phyloP scores from a whole-genome alignment of 2,797 vertebrate genomes.

The Typhlichthys subterraneus region DNA sequence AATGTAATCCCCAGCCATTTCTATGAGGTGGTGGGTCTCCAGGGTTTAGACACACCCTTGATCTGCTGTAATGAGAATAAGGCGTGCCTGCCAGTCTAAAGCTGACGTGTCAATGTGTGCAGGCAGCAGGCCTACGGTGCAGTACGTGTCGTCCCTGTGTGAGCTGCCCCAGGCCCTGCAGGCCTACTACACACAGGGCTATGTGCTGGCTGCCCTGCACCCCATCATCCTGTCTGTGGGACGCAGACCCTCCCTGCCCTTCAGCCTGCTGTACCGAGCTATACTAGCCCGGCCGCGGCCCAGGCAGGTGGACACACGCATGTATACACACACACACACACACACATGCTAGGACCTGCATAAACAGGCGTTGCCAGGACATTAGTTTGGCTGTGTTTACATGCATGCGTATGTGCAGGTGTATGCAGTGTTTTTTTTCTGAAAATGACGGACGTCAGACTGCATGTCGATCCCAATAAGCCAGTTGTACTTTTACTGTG shows the following conservation, averaged over 20 bases:
- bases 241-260: slow-evolving; percentile 81
- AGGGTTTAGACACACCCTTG: too few species aligned
- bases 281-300: slow-evolving; percentile 83
- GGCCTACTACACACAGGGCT: slow-evolving; percentile 91
- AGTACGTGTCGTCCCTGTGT: slow-evolving; percentile 87
- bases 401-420: too few species aligned
- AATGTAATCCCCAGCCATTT: too few species aligned
- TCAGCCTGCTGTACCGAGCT: slow-evolving; percentile 89
- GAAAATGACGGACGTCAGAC: too few species aligned
- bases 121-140: slow-evolving; percentile 86
- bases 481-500: too few species aligned
- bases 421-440: too few species aligned
- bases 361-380: neutral
- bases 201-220: slow-evolving; percentile 86
- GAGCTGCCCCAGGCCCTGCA: slow-evolving; percentile 89
- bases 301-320: slow-evolving; percentile 76
- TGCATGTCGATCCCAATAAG: too few species aligned
- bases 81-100: neutral
- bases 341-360: neutral
- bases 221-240: slow-evolving; percentile 89
- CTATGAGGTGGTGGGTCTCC: too few species aligned
- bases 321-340: neutral
- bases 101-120: slow-evolving; percentile 11
- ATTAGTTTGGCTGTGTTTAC: neutral
- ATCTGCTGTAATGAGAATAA: too few species aligned